Base-by-base conservation (phyloP, 2,797 vertebrate species). In the Ctenosaura bakeri region DNA sequence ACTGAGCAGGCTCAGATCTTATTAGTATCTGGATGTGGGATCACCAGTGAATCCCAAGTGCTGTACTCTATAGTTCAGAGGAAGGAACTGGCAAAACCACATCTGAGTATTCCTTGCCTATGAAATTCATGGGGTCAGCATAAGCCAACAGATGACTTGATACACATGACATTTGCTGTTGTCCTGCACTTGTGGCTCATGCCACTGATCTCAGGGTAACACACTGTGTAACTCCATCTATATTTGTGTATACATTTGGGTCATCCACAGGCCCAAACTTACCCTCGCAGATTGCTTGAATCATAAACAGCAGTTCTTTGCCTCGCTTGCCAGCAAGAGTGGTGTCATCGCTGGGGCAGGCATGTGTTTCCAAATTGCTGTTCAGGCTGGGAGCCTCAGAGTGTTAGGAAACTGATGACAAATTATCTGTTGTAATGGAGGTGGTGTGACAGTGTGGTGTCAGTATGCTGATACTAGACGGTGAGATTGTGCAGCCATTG, bases 401-500 rank as follows among this genome's bases (percentile, higher is more conserved):
- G 78, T 24, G 42, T 71, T 56, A 71, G 62, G 66, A 85, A 85
- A 73, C 64, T 32, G 87, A 66, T 66, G 85, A 90, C 69, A 87
- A 52, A 87, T 87, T 64, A 64, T 76, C 69, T 83, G 20, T 54
- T 82, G 56, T n/a, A 81, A 78, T n/a, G 46, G 20, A 13, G 46
- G 77, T 77, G 71, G 77, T 29, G 52, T 76, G 83, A 66, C 24
- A 91, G 56, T 81, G 20, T 86, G 42, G n/a, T 83, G 46, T 77
- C 59, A 46, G 69, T 64, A 42, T 73, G 78, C 59, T 89, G 78
- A 82, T 86, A 89, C 20, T 52, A 82, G 46, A 89, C 79, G 29
- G 54, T 86, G 69, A 69, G 56, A 56, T 69, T 82, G 80, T 77
- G 13, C 13, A 24, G 35, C 69, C 35, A 56, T 69, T 89, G 59